Base-by-base conservation (phyloP, 2,888 invertebrate species). In the Drosophila nr. fundita region DNA sequence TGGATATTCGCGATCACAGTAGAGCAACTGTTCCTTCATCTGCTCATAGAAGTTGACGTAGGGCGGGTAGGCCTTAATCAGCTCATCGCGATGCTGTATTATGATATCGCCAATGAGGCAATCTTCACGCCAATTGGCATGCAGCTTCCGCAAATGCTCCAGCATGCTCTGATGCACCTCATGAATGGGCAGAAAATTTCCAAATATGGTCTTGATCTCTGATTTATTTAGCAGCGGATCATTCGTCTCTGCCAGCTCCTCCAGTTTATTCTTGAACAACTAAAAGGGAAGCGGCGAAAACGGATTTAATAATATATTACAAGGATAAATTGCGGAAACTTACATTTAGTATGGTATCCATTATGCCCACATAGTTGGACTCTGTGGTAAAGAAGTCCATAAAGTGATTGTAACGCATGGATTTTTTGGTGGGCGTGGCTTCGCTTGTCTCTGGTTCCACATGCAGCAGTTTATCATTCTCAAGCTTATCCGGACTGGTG, bases 21-120 rank as follows among this genome's bases (percentile, higher is more conserved):
- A 95, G 89, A 95, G 94, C 91, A 99, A 95, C 94, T 97, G 97
- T 91, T 98, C 98, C 94, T 98, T 98, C 93, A 98, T 98, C 93
- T 98, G 97, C 93, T 99, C 99, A 93, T 99, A 99, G 94, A 97
- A 99, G 94, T 99, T 99, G 64, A 99, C 97, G 94, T 98, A 99
- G 27, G 99, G 98, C 74, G 99, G 99, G 94, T 99, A 99, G 1
- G 98, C 97, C 93, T 97, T 98, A 82, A 97, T 95, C 92, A 99
- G 94, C 90, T 97, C 98, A 63, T 97, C 96, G 62, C 97, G 96
- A 94, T 97, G 97, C 92, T 96, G 96, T 62, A 98, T 94, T 92
- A 99, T 96, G 84, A 99, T 96, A 91, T 97, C 96, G 10, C 99
- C 99, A 91, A 98, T 96, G 88, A 96, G 95, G 85, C 95, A 95